phyloP scores from a whole-genome alignment of 2,113 vertebrate genomes.

The Tragelaphus imberbis region DNA sequence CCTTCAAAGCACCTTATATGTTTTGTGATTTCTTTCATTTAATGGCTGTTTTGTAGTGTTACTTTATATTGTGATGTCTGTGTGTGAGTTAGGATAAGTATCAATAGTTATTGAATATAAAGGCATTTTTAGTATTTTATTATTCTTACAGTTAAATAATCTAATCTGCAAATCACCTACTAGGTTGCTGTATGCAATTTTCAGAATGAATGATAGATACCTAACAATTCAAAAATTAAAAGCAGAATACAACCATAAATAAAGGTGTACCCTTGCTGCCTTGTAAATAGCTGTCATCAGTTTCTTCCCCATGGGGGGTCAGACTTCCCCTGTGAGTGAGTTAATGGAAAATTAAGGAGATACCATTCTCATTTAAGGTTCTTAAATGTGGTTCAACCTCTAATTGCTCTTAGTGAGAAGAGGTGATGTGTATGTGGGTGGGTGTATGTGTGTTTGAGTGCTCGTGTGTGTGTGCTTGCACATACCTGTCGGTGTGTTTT shows the following conservation, averaged over 20 bases:
- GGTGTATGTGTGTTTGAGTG: accelerated
- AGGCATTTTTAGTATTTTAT: conserved; percentile 2
- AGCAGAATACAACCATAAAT: conserved; percentile 21
- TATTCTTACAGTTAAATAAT: conserved; percentile 35
- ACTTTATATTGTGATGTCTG: not conserved
- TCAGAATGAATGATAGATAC: not conserved
- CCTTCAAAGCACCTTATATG: not conserved
- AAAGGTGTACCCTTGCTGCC: not conserved
- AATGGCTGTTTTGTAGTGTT: not conserved
- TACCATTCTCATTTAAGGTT: not conserved
- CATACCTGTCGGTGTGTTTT: not conserved
- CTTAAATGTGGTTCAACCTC: not conserved
- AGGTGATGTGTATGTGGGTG: not conserved
- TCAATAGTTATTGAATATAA: not conserved
- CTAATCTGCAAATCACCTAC: conserved; percentile 42
- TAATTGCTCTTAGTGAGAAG: not conserved
- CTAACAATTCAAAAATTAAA: conserved; percentile 54
- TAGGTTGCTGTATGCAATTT: conserved; percentile 7
- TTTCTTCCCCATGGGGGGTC: not conserved
- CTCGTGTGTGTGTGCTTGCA: accelerated
- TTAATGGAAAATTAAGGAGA: conserved; percentile 34
- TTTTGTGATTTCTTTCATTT: conserved; percentile 21
- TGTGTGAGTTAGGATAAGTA: not conserved
- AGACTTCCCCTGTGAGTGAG: conserved; percentile 13
- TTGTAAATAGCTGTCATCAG: conserved; percentile 6